phyloP scores from a whole-genome alignment of 2,113 vertebrate genomes.

The Tenrec ecaudatus region DNA sequence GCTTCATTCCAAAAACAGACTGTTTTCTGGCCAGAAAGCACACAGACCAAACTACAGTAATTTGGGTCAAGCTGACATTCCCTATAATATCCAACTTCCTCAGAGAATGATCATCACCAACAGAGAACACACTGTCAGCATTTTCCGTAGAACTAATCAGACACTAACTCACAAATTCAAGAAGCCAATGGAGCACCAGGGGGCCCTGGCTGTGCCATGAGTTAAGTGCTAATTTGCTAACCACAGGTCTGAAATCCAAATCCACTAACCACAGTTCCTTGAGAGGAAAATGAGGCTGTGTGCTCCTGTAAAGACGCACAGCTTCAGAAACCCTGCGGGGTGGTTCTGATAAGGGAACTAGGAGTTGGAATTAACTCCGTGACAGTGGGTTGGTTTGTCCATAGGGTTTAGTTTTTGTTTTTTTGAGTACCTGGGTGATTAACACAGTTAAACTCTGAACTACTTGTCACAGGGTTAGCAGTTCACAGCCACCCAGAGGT shows the following conservation, averaged over 20 bases:
- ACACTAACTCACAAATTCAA: slow-evolving; percentile 24
- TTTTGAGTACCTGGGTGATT: background rate
- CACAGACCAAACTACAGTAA: slow-evolving; percentile 48
- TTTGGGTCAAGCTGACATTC: slow-evolving; percentile 39
- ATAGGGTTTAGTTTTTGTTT: no score
- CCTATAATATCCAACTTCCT: slow-evolving; percentile 43
- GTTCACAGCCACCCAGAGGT: background rate
- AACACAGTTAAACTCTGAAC: background rate
- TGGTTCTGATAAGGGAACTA: no score
- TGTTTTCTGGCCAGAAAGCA: slow-evolving; percentile 56
- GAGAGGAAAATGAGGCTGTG: no score
- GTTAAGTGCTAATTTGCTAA: no score
- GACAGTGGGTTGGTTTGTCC: no score
- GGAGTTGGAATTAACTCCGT: no score
- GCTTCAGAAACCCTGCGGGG: no score
- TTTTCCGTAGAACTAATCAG: slow-evolving; percentile 33
- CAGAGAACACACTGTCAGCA: background rate
- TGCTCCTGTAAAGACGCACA: no score
- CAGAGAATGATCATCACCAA: slow-evolving; percentile 29
- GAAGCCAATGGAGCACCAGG: background rate
- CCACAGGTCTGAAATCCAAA: no score
- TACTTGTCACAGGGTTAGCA: background rate
- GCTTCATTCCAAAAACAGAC: slow-evolving; percentile 49
- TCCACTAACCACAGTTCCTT: no score
- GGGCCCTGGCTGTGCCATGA: background rate